Evolutionary conservation across 2,113 vertebrate genomes (phyloP).

Genomic region (Vimba vimba): DNA sequence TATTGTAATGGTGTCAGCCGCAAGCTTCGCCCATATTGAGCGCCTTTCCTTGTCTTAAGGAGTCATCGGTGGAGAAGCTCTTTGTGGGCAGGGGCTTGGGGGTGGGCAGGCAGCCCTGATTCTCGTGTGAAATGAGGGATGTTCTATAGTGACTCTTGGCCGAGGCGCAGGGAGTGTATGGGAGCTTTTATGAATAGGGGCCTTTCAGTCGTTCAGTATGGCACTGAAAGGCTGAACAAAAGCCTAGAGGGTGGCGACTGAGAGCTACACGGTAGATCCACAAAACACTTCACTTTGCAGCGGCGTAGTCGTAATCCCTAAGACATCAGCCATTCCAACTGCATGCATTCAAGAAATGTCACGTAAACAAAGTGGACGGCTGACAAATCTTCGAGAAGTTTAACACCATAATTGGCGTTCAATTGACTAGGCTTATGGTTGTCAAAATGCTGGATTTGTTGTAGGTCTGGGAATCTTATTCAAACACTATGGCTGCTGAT

Average conservation of each 20-base stretch:
- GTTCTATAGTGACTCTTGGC: constrained; percentile 56
- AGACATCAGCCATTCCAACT: constrained; percentile 30
- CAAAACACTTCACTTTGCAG: constrained; percentile 37
- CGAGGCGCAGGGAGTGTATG: constrained; percentile 52
- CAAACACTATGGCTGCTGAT: not conserved
- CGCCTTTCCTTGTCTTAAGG: constrained; percentile 8
- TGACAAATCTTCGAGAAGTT: constrained; percentile 34
- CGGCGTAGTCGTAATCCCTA: constrained; percentile 27
- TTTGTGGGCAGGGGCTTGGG: constrained; percentile 44
- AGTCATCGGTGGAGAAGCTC: constrained; percentile 25
- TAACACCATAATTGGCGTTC: constrained; percentile 26
- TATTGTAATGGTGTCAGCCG: not conserved
- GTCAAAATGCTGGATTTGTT: constrained; percentile 32
- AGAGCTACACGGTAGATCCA: constrained; percentile 37
- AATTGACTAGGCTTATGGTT: constrained; percentile 22
- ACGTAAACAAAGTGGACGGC: constrained; percentile 24
- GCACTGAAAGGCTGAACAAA: constrained; percentile 51
- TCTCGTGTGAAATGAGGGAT: constrained; percentile 55
- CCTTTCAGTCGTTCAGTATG: constrained; percentile 41
- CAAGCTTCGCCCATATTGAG: constrained; percentile 7
- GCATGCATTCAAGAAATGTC: constrained; percentile 20
- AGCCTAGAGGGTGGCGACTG: constrained; percentile 47
- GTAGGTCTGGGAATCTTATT: not conserved
- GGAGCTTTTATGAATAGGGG: constrained; percentile 48
- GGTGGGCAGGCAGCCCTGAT: constrained; percentile 28